Conservation (phyloP, 2,797 vertebrate genomes). For the Lagocephalus sceleratus region DNA sequence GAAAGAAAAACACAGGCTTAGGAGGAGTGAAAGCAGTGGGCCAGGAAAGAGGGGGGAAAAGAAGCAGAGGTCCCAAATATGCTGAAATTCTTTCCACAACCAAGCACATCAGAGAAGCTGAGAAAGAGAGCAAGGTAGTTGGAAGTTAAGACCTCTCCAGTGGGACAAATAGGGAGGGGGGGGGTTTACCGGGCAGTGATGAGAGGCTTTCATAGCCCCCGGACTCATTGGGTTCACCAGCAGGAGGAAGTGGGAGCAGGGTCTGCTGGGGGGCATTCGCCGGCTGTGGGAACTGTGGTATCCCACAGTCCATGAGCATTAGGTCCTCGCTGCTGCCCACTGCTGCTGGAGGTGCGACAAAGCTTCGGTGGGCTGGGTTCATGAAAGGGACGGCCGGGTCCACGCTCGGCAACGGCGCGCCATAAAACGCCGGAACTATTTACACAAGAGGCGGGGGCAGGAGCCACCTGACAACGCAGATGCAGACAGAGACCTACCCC, state of each 20-base stretch:
- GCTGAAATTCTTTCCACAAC: not conserved
- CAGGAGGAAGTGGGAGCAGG: conserved; percentile 29
- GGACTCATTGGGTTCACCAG: conserved; percentile 6
- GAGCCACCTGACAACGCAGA: not conserved
- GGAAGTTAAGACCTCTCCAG: not conserved
- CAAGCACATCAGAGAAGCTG: not conserved
- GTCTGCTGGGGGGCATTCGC: conserved; percentile 21
- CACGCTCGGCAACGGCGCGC: conserved; percentile 13
- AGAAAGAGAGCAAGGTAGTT: conserved; percentile 10
- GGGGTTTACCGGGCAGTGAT: conserved; percentile 53
- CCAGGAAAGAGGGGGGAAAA: not conserved
- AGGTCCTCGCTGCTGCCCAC: conserved; percentile 47
- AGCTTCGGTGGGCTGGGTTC: conserved; percentile 16
- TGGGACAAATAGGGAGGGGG: not conserved
- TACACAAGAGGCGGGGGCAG: conserved; percentile 1
- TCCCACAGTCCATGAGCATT: conserved; percentile 54
- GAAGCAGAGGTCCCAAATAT: not conserved
- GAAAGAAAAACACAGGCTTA: not conserved
- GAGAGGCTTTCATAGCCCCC: conserved; percentile 32
- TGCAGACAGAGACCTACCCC: conserved; percentile 34
- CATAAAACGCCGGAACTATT: not conserved
- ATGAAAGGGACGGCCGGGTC: conserved; percentile 5
- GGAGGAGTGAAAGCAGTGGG: not conserved
- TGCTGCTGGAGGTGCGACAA: conserved; percentile 28
- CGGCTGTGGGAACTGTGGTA: conserved; percentile 10